Conservation (phyloP, 2,113 vertebrate genomes). For the Notothenia coriiceps region DNA sequence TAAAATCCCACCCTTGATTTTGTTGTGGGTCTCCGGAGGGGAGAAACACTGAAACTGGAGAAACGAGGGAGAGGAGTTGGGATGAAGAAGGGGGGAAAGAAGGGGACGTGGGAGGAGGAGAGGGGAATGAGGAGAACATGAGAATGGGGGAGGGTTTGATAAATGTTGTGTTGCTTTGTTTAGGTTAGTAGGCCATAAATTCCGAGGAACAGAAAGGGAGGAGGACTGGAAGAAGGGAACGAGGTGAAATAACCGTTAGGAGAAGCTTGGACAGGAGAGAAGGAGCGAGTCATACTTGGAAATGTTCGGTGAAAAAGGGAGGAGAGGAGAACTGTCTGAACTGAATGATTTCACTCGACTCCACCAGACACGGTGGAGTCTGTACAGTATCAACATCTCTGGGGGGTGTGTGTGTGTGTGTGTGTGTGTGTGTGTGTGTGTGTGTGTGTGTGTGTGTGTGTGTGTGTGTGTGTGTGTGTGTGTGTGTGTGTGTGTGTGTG, state of each 20-base stretch:
- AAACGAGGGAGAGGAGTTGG: slow-evolving; percentile 23
- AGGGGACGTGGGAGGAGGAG: not conserved
- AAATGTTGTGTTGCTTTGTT: slow-evolving; percentile 74
- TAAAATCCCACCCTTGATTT: slow-evolving; percentile 56
- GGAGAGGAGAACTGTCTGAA: slow-evolving; percentile 41
- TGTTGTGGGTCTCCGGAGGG: slow-evolving; percentile 44
- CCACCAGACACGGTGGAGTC: slow-evolving; percentile 60
- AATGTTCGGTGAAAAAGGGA: slow-evolving; percentile 13
- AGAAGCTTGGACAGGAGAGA: not conserved
- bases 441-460: not conserved
- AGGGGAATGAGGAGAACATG: slow-evolving; percentile 22
- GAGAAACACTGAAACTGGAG: slow-evolving; percentile 51
- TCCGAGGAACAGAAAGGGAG: slow-evolving; percentile 48
- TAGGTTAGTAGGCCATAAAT: slow-evolving; percentile 77
- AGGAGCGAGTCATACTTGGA: slow-evolving; percentile 29
- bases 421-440: not conserved
- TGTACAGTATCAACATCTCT: slow-evolving; percentile 54
- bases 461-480: too few relatives aligned
- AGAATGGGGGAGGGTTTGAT: slow-evolving; percentile 66
- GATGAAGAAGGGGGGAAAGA: not conserved
- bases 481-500: too few relatives aligned
- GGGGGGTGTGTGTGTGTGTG: slow-evolving; percentile 8
- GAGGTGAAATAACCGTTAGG: slow-evolving; percentile 47
- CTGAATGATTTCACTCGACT: slow-evolving; percentile 51
- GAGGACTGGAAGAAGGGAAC: not conserved